Percentiles rank a stretch among this genome's conserved stretches.
Conservation (phyloP, 2,113 vertebrate species). For the Azemiops feae region DNA sequence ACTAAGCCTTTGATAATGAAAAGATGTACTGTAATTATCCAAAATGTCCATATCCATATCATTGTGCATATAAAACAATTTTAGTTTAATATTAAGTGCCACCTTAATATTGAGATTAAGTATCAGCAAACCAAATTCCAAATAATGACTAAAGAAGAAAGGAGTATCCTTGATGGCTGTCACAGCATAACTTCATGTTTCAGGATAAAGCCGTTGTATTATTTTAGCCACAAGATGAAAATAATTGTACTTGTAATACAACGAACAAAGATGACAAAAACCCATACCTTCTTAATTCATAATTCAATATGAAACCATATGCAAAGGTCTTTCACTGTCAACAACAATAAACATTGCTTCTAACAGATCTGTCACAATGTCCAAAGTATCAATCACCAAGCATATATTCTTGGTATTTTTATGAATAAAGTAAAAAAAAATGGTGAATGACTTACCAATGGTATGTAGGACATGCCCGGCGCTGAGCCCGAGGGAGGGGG, state of each 20-base stretch:
- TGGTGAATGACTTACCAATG: neutral
- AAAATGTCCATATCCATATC: neutral
- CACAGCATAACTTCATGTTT: neutral
- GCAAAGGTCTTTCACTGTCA: neutral
- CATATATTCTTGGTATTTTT: neutral
- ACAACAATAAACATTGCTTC: neutral
- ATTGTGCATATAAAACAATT: neutral
- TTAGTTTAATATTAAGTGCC: neutral
- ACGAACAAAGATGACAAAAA: neutral
- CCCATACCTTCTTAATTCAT: neutral
- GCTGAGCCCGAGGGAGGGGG: too few species aligned
- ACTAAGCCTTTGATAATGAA: neutral
- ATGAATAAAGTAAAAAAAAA: too few species aligned
- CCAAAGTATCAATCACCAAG: neutral
- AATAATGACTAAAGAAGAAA: neutral
- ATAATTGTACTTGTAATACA: neutral
- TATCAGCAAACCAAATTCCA: neutral
- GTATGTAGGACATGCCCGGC: neutral
- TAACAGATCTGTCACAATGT: neutral
- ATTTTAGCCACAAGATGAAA: neutral
- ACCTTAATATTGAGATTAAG: neutral
- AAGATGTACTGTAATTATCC: neutral
- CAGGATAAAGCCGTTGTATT: neutral
- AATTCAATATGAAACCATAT: neutral
- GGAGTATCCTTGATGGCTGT: neutral